A percentile compares a stretch with the other conserved stretches of the same genome.
Conservation (phyloP, 2,113 vertebrate species). For the Muntiacus reevesi region DNA sequence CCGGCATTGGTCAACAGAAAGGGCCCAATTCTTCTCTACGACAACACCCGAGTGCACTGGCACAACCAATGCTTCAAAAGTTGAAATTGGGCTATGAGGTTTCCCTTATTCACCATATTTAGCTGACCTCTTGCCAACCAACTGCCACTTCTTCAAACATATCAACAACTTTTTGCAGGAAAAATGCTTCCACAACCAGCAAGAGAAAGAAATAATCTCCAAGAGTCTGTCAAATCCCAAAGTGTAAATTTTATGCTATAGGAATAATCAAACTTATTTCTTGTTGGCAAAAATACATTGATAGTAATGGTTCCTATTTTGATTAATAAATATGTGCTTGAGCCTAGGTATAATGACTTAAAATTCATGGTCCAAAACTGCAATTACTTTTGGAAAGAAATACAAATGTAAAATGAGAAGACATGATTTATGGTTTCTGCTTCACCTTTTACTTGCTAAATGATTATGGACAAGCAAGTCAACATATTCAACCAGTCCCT, state of each 20-base stretch:
- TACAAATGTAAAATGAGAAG: neutral
- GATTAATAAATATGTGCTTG: neutral
- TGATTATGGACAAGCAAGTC: neutral
- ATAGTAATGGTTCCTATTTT: neutral
- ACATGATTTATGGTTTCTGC: neutral
- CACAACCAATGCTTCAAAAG: neutral
- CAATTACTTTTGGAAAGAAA: neutral
- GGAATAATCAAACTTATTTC: neutral
- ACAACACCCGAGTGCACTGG: neutral
- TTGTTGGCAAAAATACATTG: neutral
- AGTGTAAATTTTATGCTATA: neutral
- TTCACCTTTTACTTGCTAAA: neutral
- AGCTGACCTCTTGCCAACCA: neutral
- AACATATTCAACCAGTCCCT: neutral
- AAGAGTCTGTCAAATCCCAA: neutral
- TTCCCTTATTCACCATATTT: neutral
- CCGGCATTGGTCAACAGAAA: neutral
- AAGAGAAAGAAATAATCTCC: neutral
- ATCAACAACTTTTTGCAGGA: neutral
- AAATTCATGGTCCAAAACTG: neutral
- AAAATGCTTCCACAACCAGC: neutral
- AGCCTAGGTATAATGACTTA: neutral
- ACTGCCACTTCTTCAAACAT: neutral
- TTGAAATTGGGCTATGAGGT: too few species aligned
- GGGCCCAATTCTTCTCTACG: neutral